A percentile compares a stretch with the other conserved stretches of the same genome.
These are phyloP conservation scores for Thaumatotibia leucotreta DNA, from an alignment of 1,140 invertebrate species.

Conservation along the genomic window DNA sequence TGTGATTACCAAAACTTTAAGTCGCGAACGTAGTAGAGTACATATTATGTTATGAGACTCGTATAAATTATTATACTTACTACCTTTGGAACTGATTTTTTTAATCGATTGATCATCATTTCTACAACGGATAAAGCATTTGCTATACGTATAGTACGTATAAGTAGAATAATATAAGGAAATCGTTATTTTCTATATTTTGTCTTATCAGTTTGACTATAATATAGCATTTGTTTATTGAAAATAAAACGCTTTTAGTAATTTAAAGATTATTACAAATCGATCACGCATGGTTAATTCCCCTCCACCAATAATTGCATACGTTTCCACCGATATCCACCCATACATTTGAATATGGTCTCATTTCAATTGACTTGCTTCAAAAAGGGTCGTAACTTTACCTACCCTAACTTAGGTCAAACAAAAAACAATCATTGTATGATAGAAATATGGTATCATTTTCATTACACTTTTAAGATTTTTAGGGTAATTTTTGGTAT, in stretches of 20 bases:
- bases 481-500: slow-evolving; percentile 18
- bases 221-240: no score
- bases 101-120: no score
- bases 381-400: slow-evolving; percentile 26
- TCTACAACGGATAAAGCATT: no score
- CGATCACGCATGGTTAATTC: slow-evolving; percentile 47
- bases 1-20: not conserved
- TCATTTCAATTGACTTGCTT: slow-evolving; percentile 59
- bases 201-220: no score
- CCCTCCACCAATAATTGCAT: slow-evolving; percentile 69
- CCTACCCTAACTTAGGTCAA: not conserved
- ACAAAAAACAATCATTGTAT: slow-evolving; percentile 16
- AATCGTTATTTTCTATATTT: no score
- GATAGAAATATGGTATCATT: not conserved
- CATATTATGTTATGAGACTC: no score
- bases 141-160: no score
- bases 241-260: slow-evolving; percentile 41
- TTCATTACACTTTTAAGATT: not conserved
- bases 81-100: no score
- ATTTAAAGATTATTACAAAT: slow-evolving; percentile 42
- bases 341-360: slow-evolving; percentile 69
- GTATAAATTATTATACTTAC: no score
- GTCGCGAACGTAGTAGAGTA: no score
- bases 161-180: no score
- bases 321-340: slow-evolving; percentile 67